A percentile compares a stretch with the other conserved stretches of the same genome.
phyloP scores from a whole-genome alignment of 2,113 vertebrate genomes.

The Menidia beryllina region DNA sequence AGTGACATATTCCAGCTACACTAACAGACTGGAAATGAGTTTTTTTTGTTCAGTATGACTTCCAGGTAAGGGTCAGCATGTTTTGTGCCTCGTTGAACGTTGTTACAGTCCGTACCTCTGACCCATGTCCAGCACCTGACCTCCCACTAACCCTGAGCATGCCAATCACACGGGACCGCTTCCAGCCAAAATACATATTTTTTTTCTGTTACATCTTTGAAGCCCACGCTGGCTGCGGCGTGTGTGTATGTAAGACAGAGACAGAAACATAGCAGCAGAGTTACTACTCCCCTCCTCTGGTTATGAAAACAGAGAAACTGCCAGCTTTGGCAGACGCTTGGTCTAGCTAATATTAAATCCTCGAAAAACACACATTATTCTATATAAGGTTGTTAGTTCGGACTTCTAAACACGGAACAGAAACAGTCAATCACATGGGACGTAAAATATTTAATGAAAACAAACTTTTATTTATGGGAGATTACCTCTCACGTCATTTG shows the following conservation, averaged over 20 bases:
- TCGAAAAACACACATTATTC: conserved; percentile 53
- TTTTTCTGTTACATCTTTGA: conserved; percentile 20
- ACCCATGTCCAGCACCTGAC: conserved; percentile 26
- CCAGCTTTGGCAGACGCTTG: conserved; percentile 56
- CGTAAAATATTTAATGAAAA: conserved; percentile 45
- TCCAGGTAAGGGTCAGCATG: not conserved
- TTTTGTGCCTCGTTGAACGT: not conserved
- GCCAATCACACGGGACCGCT: conserved; percentile 23
- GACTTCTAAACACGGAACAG: conserved; percentile 32
- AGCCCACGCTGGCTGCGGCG: not conserved
- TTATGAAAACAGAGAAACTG: conserved; percentile 59
- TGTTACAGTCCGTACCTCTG: not conserved
- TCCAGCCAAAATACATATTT: conserved; percentile 14
- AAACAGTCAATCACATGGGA: conserved; percentile 42
- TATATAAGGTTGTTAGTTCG: conserved; percentile 30
- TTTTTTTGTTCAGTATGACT: not conserved
- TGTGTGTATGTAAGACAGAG: conserved; percentile 8
- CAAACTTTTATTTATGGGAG: conserved; percentile 36
- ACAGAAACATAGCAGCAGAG: conserved; percentile 32
- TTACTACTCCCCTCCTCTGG: conserved; percentile 52
- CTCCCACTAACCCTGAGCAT: conserved; percentile 31
- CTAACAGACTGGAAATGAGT: not conserved
- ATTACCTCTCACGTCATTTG: conserved; percentile 33
- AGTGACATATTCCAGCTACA: not conserved
- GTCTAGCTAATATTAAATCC: conserved; percentile 63